These are phyloP conservation scores for Catostomus latipinnis DNA, from an alignment of 2,797 vertebrate genomes.

Conservation along the genomic window DNA sequence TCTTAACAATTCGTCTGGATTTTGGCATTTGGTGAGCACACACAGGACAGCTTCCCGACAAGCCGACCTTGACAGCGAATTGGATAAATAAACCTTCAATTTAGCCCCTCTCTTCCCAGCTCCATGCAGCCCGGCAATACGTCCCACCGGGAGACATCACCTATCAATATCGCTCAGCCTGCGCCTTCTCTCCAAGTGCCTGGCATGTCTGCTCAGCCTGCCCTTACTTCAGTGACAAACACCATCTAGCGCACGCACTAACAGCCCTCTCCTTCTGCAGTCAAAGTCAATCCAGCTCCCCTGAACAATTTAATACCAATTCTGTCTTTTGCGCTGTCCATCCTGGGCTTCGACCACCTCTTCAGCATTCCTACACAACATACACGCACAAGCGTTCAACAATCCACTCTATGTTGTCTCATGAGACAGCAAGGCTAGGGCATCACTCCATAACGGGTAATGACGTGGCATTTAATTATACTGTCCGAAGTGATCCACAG, in stretches of 20 bases:
- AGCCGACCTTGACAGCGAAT: constrained; percentile 99
- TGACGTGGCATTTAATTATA: constrained; percentile 99
- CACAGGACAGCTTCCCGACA: constrained; percentile 96
- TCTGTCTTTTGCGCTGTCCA: constrained; percentile 82
- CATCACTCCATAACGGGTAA: constrained; percentile 94
- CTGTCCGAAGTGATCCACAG: constrained; percentile 97
- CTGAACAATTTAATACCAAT: constrained; percentile 97
- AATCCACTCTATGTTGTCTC: constrained; percentile 63
- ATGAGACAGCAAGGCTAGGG: constrained; percentile 75
- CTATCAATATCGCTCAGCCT: constrained; percentile 96
- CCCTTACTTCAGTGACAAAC: constrained; percentile 94
- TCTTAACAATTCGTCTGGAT: constrained; percentile 95
- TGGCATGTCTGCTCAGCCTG: constrained; percentile 83
- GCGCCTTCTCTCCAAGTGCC: constrained; percentile 70
- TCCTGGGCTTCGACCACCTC: constrained; percentile 75
- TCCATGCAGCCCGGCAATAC: constrained; percentile 79
- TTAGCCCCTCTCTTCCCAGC: constrained; percentile 87
- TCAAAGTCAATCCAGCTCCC: constrained; percentile 95
- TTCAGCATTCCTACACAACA: constrained; percentile 56
- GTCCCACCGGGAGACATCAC: constrained; percentile 98
- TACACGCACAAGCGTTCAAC: not conserved
- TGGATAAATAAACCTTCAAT: constrained; percentile 99
- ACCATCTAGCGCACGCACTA: constrained; percentile 92
- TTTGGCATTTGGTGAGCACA: constrained; percentile 99
- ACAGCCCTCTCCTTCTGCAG: constrained; percentile 85